Evolutionary conservation across 1,140 invertebrate genomes (phyloP).

Genomic region (Drosophila lacertosa): DNA sequence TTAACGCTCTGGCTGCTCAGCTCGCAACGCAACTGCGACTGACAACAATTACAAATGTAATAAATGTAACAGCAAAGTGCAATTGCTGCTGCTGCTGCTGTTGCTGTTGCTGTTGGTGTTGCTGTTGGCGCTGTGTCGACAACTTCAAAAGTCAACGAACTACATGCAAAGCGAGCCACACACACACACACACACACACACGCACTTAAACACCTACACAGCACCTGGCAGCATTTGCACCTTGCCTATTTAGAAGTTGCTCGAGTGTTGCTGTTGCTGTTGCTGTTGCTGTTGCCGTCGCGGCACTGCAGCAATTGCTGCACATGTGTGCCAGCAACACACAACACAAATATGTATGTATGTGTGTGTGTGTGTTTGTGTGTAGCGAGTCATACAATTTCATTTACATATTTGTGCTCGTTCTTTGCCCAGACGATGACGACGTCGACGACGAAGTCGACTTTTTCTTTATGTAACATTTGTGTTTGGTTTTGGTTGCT

Average conservation of each 20-base stretch:
- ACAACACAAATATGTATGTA: not conserved
- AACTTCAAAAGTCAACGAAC: slow-evolving; percentile 81
- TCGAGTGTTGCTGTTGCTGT: slow-evolving; percentile 51
- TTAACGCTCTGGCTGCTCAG: slow-evolving; percentile 54
- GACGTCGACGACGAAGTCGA: slow-evolving; percentile 64
- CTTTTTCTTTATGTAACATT: slow-evolving; percentile 78
- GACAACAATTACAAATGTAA: slow-evolving; percentile 82
- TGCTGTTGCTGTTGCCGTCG: slow-evolving; percentile 21
- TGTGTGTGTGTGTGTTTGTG: slow-evolving; percentile 30
- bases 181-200: slow-evolving; percentile 30
- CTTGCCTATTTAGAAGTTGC: slow-evolving; percentile 67
- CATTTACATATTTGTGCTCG: slow-evolving; percentile 78
- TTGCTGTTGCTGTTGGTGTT: slow-evolving; percentile 14
- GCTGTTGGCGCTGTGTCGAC: slow-evolving; percentile 31
- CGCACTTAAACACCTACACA: slow-evolving; percentile 3
- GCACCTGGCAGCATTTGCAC: slow-evolving; percentile 63
- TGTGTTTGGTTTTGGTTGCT: slow-evolving; percentile 79
- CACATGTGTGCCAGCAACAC: slow-evolving; percentile 42
- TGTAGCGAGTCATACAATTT: slow-evolving; percentile 72
- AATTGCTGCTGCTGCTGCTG: slow-evolving; percentile 39
- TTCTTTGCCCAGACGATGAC: slow-evolving; percentile 68
- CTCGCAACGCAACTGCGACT: slow-evolving; percentile 52
- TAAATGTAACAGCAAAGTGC: slow-evolving; percentile 76
- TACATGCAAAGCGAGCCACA: slow-evolving; percentile 63
- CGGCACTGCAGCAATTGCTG: slow-evolving; percentile 50